phyloP scores from a whole-genome alignment of 2,888 invertebrate genomes.

The Axea sp. region DNA sequence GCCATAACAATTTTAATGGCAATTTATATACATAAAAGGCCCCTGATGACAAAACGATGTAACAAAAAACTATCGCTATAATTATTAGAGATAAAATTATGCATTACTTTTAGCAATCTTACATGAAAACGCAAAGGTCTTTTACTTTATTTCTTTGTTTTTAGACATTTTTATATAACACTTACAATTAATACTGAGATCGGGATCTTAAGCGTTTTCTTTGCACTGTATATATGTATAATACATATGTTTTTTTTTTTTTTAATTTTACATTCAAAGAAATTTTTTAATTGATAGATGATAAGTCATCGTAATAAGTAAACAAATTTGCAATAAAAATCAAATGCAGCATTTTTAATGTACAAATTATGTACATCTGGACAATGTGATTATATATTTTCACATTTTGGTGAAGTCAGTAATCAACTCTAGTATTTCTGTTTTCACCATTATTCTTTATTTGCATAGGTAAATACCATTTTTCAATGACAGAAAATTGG shows the following conservation, averaged over 20 bases:
- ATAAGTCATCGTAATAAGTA: no score
- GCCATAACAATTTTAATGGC: conserved; percentile 14
- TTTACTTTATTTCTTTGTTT: conserved; percentile 24
- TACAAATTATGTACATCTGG: no score
- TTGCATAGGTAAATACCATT: no score
- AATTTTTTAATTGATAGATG: neutral
- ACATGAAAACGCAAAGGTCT: conserved; percentile 38
- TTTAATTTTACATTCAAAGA: conserved; percentile 59
- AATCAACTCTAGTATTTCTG: no score
- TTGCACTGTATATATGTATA: conserved; percentile 33
- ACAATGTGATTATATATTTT: no score
- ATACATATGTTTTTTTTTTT: conserved; percentile 35
- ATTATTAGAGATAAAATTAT: conserved; percentile 22
- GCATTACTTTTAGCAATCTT: conserved; percentile 22
- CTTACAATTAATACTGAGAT: conserved; percentile 51
- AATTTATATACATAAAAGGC: conserved; percentile 33
- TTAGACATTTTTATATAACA: conserved; percentile 28
- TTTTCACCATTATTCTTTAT: no score
- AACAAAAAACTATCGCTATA: conserved; percentile 21
- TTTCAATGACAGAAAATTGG: no score
- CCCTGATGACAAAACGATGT: conserved; percentile 21
- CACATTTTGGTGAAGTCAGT: no score
- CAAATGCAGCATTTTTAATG: no score
- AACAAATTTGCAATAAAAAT: no score
- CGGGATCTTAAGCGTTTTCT: conserved; percentile 30